Conservation (phyloP, 2,797 vertebrate species). For the Spizella passerina region DNA sequence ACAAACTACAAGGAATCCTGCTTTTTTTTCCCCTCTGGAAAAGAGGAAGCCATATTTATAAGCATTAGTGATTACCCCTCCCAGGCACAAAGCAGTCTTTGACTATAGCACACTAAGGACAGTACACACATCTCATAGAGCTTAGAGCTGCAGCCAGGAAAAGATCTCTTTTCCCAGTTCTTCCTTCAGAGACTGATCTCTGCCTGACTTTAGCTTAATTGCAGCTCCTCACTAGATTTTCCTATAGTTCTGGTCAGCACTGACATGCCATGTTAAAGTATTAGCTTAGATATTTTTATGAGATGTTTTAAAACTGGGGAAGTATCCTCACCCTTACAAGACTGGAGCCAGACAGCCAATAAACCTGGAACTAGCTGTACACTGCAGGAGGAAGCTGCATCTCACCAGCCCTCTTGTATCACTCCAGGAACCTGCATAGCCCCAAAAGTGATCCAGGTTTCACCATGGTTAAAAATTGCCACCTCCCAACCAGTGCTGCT, state of each 20-base stretch:
- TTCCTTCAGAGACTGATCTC: background rate
- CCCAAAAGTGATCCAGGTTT: background rate
- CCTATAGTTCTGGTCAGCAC: background rate
- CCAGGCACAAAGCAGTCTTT: background rate
- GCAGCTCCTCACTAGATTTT: background rate
- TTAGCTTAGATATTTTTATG: background rate
- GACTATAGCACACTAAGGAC: background rate
- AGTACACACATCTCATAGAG: background rate
- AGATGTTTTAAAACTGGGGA: background rate
- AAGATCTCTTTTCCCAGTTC: background rate
- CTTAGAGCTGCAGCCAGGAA: background rate
- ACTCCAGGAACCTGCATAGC: background rate
- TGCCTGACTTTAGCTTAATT: background rate
- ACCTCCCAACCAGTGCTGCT: background rate
- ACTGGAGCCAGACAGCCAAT: background rate
- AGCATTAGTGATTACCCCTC: background rate
- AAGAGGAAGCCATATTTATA: background rate
- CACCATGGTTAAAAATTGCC: background rate
- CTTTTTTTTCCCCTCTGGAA: background rate
- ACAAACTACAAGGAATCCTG: background rate
- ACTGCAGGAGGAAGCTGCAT: background rate
- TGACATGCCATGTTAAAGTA: background rate
- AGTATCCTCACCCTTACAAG: background rate
- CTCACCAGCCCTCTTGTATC: rapidly evolving
- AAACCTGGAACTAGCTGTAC: background rate